phyloP scores from a whole-genome alignment of 37 sponge, comb jelly and placozoan species.

The Hexactinellida sp. region DNA sequence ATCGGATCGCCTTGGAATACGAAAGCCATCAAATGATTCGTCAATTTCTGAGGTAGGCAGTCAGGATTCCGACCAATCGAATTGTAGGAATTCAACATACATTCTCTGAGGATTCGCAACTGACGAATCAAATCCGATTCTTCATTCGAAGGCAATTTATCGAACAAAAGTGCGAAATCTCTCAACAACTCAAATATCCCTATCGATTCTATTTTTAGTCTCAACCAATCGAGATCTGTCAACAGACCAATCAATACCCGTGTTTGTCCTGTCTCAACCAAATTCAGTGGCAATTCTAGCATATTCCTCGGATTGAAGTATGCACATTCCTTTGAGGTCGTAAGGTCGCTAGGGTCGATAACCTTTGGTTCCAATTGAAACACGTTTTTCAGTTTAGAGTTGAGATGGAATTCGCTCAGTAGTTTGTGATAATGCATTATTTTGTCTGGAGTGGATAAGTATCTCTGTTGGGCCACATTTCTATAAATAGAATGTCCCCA shows the following conservation, averaged over 20 bases:
- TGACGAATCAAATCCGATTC: conserved; percentile 6
- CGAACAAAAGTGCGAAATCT: conserved; percentile 15
- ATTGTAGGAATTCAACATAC: not conserved
- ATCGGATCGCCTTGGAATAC: not conserved
- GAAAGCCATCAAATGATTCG: not conserved
- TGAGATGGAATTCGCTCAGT: not conserved
- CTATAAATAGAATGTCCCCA: conserved; percentile 11
- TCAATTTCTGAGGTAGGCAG: not conserved
- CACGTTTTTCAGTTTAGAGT: not conserved
- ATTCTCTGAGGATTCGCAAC: not conserved
- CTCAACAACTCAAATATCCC: not conserved
- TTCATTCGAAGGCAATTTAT: not conserved
- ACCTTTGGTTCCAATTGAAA: not conserved
- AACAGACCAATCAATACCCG: not conserved
- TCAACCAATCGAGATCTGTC: not conserved
- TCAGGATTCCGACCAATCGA: not conserved
- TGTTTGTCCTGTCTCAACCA: conserved; percentile 6
- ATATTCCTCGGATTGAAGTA: conserved; percentile 7
- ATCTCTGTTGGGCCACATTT: not conserved
- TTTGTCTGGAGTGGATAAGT: not conserved
- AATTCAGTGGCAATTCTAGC: conserved; percentile 1
- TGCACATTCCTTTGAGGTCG: not conserved
- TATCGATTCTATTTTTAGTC: not conserved
- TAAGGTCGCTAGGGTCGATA: not conserved
- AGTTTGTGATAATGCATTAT: not conserved